A percentile compares a stretch with the other conserved stretches of the same genome.
phyloP scores from a whole-genome alignment of 2,888 invertebrate species.

The Melolontha melolontha region DNA sequence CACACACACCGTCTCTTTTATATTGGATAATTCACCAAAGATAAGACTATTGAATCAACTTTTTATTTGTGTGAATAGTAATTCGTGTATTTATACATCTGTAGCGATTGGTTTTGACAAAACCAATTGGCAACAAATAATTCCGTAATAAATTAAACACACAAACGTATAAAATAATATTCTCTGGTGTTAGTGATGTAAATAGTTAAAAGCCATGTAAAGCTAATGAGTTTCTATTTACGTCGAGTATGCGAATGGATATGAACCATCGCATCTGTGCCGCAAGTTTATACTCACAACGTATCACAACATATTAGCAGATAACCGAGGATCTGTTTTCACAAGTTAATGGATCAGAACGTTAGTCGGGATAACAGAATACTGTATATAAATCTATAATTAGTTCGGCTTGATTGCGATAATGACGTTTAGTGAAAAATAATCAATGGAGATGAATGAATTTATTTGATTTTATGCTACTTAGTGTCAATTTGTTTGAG shows the following conservation, averaged over 20 bases:
- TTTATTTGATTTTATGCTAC: slow-evolving; percentile 13
- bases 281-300: background rate
- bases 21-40: too few relatives aligned
- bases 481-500: slow-evolving; percentile 18
- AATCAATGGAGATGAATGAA: slow-evolving; percentile 13
- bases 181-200: too few relatives aligned
- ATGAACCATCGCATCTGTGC: slow-evolving; percentile 5
- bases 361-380: slow-evolving; percentile 13
- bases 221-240: slow-evolving; percentile 16
- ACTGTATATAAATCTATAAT: slow-evolving; percentile 29
- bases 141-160: too few relatives aligned
- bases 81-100: too few relatives aligned
- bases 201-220: background rate
- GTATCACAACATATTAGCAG: slow-evolving; percentile 20
- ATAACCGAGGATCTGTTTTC: slow-evolving; percentile 26
- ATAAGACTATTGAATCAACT: too few relatives aligned
- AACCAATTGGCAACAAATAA: too few relatives aligned
- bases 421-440: slow-evolving; percentile 13
- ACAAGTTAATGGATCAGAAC: slow-evolving; percentile 26
- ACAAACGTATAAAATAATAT: too few relatives aligned
- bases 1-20: too few relatives aligned
- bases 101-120: too few relatives aligned
- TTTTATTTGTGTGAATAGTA: too few relatives aligned
- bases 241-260: slow-evolving; percentile 10
- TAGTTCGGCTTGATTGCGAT: slow-evolving; percentile 18